A percentile compares a stretch with the other conserved stretches of the same genome.
Conservation (phyloP, 2,888 invertebrate species). For the Microctonus hyperodae region DNA sequence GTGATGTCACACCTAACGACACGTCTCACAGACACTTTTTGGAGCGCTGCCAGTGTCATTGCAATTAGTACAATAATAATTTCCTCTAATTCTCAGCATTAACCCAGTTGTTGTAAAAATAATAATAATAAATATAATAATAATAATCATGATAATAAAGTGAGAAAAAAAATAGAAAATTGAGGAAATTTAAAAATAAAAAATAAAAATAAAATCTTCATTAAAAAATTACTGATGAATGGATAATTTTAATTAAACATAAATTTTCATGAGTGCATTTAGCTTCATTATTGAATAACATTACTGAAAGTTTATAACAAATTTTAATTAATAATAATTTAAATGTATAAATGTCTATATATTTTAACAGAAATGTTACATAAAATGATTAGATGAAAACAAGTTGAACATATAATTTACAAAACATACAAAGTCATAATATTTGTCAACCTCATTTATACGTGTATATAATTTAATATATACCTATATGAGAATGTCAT, state of each 20-base stretch:
- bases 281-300: too few species aligned
- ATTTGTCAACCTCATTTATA: not conserved
- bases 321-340: not conserved
- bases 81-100: slow-evolving; percentile 56
- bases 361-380: not conserved
- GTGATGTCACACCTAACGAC: slow-evolving; percentile 25
- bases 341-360: too few species aligned
- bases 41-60: slow-evolving; percentile 46
- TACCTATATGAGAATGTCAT: too few species aligned
- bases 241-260: not conserved
- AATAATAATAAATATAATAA: not conserved
- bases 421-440: not conserved
- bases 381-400: not conserved
- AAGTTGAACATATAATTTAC: too few species aligned
- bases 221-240: not conserved
- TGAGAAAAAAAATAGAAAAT: not conserved
- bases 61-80: slow-evolving; percentile 59
- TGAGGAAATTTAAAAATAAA: too few species aligned
- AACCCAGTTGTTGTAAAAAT: slow-evolving; percentile 49
- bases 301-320: too few species aligned
- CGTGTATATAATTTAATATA: not conserved
- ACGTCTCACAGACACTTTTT: slow-evolving; percentile 36
- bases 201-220: too few species aligned
- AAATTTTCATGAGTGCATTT: not conserved
- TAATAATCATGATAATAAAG: not conserved